Conservation (phyloP, 2,888 invertebrate species). For the Tipula helvola region DNA sequence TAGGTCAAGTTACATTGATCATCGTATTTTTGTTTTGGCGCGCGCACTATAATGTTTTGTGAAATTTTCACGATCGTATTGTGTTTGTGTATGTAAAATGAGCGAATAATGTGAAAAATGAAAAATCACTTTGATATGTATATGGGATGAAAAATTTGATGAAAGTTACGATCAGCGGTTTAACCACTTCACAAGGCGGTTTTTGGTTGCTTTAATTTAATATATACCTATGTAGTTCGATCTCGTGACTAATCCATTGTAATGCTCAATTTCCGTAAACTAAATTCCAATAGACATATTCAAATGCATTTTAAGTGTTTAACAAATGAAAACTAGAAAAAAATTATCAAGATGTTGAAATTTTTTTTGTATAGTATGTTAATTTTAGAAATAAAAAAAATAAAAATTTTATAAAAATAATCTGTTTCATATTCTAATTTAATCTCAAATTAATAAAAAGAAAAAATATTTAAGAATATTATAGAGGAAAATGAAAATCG, state of each 20-base stretch:
- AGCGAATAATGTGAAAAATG: not conserved
- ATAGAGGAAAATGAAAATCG: not conserved
- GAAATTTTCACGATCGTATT: not conserved
- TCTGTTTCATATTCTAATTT: not conserved
- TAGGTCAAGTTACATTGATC: constrained; percentile 8
- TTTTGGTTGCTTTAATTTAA: not conserved
- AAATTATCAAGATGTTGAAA: not conserved
- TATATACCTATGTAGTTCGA: not conserved
- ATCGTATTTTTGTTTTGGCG: not conserved
- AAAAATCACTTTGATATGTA: not conserved
- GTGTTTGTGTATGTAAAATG: not conserved
- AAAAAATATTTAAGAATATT: not conserved
- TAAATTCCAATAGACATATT: not conserved
- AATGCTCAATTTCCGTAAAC: not conserved
- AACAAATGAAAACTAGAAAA: not conserved
- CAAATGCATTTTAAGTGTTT: not conserved
- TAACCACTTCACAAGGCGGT: not conserved
- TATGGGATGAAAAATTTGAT: not conserved
- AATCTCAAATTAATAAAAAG: not conserved
- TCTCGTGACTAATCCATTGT: not conserved
- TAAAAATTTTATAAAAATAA: not conserved
- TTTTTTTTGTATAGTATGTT: not conserved
- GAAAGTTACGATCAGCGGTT: not conserved
- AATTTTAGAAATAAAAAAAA: not conserved
- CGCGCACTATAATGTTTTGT: not conserved